Evolutionary conservation across 2,888 invertebrate genomes (phyloP).

Genomic region (Harmothoe impar): DNA sequence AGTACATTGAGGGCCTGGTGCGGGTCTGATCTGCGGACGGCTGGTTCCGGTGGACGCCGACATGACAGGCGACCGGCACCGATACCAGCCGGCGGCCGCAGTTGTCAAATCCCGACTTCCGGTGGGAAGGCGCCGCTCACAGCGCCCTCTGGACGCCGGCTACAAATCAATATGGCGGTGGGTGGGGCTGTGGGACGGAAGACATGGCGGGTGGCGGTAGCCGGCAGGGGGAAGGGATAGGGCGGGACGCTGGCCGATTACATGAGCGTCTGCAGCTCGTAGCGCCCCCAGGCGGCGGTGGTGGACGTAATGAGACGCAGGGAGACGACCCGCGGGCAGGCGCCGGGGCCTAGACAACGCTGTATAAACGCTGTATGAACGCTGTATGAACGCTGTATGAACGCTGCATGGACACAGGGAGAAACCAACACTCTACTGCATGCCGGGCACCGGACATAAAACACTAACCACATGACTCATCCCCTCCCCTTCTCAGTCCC

Average conservation of each 20-base stretch:
- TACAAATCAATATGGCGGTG: constrained; percentile 53
- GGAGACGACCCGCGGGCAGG: constrained; percentile 31
- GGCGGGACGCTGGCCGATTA: constrained; percentile 39
- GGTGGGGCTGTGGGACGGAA: not conserved
- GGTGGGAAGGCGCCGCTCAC: constrained; percentile 17
- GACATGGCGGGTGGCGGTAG: constrained; percentile 31
- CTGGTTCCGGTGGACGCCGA: not conserved
- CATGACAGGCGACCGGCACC: not conserved
- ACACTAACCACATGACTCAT: constrained; percentile 50
- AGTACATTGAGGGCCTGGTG: no score
- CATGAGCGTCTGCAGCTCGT: constrained; percentile 26
- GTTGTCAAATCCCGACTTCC: constrained; percentile 51
- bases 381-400: not conserved
- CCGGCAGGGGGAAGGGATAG: not conserved
- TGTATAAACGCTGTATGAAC: no score
- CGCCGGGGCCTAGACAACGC: not conserved
- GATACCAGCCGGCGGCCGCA: not conserved
- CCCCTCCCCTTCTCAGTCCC: not conserved
- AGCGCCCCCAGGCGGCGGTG: constrained; percentile 6
- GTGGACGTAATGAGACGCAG: constrained; percentile 36
- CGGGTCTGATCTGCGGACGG: not conserved
- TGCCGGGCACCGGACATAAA: not conserved
- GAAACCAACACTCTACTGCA: not conserved
- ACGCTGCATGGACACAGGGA: not conserved
- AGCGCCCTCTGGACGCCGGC: not conserved